Base-by-base conservation (phyloP, 1,140 invertebrate genomes). In the Dreissena polymorpha region DNA sequence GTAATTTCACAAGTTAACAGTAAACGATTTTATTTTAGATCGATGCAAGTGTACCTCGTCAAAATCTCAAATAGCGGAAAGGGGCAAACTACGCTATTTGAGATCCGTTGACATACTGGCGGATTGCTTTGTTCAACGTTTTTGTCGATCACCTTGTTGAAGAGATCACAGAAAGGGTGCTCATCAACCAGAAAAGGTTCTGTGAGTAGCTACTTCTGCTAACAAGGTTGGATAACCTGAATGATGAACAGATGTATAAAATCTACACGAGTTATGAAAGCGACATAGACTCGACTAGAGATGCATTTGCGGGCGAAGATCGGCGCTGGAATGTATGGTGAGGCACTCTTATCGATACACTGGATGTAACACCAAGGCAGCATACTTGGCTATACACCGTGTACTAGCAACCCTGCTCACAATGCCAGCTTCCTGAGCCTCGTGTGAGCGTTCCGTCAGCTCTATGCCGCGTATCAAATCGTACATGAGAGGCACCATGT, bases 351-450 rank as follows among this genome's bases (percentile, higher is more conserved):
- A 50, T 60, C 6, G 27, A 50, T 10, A 16, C 25, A 23, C 16
- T 64, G 18, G 72, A 75, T 49, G 29, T 8, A 8, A 63, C 72
- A 57, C 55, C 53, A 25, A 21, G 57, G 53, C 72, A 13, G 72
- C 72, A 10, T 75, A 75, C 29, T 57, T 29, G 27, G 18, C 21
- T 14, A 25, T 29, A 55, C 49, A 53, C 51, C 14, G 14, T 21
- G 70, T 25, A 14, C 50, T 70, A 21, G 51, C 69, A 16, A 16
- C 55, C 23, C 16, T 74, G 53, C 53, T 63, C 16, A 60, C 72
- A 76, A 76, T 76, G 74, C 63, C 63, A 27, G 74, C 74, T 23
- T 65, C 74, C 23, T 65, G 57, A n/a, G 74, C 74, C 18, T 76
- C 64, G 0, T 76, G 64, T 76, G 63, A 76, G 49, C 74, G 74